Evolutionary conservation across 2,888 invertebrate genomes (phyloP).

Genomic region (Galerucella nymphaeae): DNA sequence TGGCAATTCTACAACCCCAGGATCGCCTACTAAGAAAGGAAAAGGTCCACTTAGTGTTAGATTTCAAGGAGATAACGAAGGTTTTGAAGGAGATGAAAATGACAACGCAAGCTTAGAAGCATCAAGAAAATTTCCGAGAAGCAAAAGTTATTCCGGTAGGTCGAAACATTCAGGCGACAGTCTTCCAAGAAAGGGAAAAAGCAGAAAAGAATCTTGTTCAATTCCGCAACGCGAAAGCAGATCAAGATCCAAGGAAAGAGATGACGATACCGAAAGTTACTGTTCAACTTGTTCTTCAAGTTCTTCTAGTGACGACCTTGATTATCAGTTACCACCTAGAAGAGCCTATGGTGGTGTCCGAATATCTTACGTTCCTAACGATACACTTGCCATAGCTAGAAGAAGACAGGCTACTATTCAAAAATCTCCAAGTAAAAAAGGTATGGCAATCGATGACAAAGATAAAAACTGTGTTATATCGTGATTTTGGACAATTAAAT

Average conservation of each 20-base stretch:
- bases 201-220: constrained; percentile 46
- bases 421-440: constrained; percentile 60
- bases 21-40: constrained; percentile 61
- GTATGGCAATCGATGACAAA: constrained; percentile 67
- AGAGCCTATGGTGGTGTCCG: constrained; percentile 88
- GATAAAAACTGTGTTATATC: constrained; percentile 89
- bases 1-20: constrained; percentile 58
- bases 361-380: constrained; percentile 93
- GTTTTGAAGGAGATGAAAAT: constrained; percentile 64
- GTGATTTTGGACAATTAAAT: constrained; percentile 69
- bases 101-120: constrained; percentile 57
- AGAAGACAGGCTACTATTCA: constrained; percentile 69
- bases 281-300: constrained; percentile 91
- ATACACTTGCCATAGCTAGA: constrained; percentile 85
- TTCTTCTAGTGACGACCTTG: constrained; percentile 88
- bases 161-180: constrained; percentile 60
- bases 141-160: constrained; percentile 68
- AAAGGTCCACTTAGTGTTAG: constrained; percentile 66
- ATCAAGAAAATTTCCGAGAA: constrained; percentile 64
- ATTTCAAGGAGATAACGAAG: constrained; percentile 68
- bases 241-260: constrained; percentile 51
- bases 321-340: constrained; percentile 86
- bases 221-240: constrained; percentile 22
- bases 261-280: constrained; percentile 80
- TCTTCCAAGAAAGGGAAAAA: constrained; percentile 55